Percentiles rank a stretch among this genome's conserved stretches.
These are phyloP conservation scores for Acanthurus tractus DNA, from an alignment of 2,797 vertebrate genomes.

Conservation along the genomic window DNA sequence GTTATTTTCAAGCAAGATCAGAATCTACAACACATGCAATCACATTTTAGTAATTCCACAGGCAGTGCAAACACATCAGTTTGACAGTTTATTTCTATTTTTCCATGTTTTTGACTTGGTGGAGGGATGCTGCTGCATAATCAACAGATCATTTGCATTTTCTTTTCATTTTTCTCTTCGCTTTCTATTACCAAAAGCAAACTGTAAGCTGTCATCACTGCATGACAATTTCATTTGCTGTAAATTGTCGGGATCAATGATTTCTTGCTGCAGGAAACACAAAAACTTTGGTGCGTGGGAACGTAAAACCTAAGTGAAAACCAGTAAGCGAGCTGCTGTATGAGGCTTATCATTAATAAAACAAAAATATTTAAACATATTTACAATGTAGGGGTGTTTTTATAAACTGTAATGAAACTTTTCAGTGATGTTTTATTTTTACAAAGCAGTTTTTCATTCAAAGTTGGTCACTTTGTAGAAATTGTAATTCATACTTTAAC, in stretches of 20 bases:
- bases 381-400: conserved; percentile 5
- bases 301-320: background rate
- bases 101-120: background rate
- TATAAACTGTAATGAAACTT: too few species aligned
- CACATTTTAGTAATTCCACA: background rate
- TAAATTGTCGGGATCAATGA: conserved; percentile 21
- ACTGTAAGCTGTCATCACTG: background rate
- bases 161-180: background rate
- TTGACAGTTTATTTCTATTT: background rate
- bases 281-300: background rate
- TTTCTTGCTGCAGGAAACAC: conserved; percentile 1
- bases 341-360: conserved; percentile 1
- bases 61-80: background rate
- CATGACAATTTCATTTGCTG: conserved; percentile 24
- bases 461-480: background rate
- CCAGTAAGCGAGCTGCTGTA: background rate
- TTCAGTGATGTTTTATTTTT: background rate
- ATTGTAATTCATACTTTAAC: background rate
- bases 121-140: conserved; percentile 5
- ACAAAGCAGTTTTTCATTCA: background rate
- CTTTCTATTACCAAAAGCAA: conserved; percentile 12
- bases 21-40: conserved; percentile 9
- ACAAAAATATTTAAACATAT: conserved; percentile 1
- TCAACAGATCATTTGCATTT: conserved; percentile 36
- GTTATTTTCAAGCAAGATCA: background rate